Conservation (phyloP, 2,888 invertebrate species). For the Rhyacophila evoluta region DNA sequence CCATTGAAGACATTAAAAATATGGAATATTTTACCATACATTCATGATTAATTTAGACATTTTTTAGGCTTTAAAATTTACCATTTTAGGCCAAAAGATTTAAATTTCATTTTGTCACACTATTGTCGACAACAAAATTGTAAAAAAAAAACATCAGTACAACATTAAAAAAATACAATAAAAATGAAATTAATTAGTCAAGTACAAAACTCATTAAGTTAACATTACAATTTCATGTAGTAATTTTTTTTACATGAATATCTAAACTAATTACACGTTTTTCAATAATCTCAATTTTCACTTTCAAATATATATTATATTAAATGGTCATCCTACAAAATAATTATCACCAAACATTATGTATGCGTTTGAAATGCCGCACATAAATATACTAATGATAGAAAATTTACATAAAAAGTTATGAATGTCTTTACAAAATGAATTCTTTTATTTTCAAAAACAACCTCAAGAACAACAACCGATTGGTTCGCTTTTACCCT, state of each 20-base stretch:
- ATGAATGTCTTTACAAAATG: slow-evolving; percentile 1
- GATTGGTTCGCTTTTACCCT: neutral
- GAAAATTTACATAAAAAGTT: slow-evolving; percentile 17
- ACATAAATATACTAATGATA: slow-evolving; percentile 1
- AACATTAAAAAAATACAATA: neutral
- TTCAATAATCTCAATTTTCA: slow-evolving; percentile 16
- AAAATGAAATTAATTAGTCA: slow-evolving; percentile 1
- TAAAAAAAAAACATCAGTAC: neutral
- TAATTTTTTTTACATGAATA: slow-evolving; percentile 7
- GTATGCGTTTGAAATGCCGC: neutral
- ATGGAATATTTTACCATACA: slow-evolving; percentile 8
- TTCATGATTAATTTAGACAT: neutral
- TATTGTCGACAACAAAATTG: neutral
- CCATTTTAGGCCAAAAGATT: neutral
- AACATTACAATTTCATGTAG: neutral
- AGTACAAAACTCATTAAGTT: slow-evolving; percentile 12
- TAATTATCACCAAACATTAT: slow-evolving; percentile 5
- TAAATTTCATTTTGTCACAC: neutral
- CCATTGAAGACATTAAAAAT: neutral
- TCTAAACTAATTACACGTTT: slow-evolving; percentile 15
- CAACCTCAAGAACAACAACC: slow-evolving; percentile 19
- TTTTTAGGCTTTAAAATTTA: slow-evolving; percentile 3
- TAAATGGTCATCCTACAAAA: slow-evolving; percentile 22
- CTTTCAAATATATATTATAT: slow-evolving; percentile 2
- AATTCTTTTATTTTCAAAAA: neutral